Percentiles rank a stretch among this genome's conserved stretches.
These are phyloP conservation scores for Poecilia picta DNA, from an alignment of 2,797 vertebrate genomes.

Conservation along the genomic window DNA sequence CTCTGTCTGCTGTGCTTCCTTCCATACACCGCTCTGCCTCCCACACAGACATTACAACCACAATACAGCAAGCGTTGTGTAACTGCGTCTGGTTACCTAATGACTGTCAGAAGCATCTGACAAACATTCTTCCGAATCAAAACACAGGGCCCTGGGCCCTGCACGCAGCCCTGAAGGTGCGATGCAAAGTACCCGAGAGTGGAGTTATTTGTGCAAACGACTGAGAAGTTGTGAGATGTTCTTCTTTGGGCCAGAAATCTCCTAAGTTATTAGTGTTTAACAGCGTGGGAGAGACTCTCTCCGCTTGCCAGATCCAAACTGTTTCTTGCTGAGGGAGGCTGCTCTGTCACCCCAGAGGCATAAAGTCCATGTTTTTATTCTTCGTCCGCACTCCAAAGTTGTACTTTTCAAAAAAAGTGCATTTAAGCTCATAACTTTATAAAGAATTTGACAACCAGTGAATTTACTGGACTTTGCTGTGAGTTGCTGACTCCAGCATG, in stretches of 20 bases:
- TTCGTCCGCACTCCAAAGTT: neutral
- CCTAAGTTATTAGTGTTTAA: conserved; percentile 49
- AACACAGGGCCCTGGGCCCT: neutral
- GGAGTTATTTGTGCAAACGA: conserved; percentile 20
- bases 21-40: conserved; percentile 13
- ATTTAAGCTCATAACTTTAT: neutral
- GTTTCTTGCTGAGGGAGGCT: conserved; percentile 15
- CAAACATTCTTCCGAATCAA: neutral
- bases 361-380: neutral
- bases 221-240: conserved; percentile 27
- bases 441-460: conserved; percentile 2
- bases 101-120: neutral
- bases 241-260: conserved; percentile 32
- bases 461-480: neutral
- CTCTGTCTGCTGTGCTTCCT: conserved; percentile 7
- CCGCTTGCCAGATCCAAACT: conserved; percentile 36
- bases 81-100: conserved; percentile 16
- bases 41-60: conserved; percentile 1
- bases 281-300: conserved; percentile 37
- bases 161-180: conserved; percentile 3
- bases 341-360: neutral
- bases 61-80: neutral
- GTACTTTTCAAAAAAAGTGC: conserved; percentile 3
- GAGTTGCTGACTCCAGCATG: conserved; percentile 4
- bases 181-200: neutral